A percentile compares a stretch with the other conserved stretches of the same genome.
Evolutionary conservation across 2,113 vertebrate genomes (phyloP).

Genomic region (Mixornis gularis): DNA sequence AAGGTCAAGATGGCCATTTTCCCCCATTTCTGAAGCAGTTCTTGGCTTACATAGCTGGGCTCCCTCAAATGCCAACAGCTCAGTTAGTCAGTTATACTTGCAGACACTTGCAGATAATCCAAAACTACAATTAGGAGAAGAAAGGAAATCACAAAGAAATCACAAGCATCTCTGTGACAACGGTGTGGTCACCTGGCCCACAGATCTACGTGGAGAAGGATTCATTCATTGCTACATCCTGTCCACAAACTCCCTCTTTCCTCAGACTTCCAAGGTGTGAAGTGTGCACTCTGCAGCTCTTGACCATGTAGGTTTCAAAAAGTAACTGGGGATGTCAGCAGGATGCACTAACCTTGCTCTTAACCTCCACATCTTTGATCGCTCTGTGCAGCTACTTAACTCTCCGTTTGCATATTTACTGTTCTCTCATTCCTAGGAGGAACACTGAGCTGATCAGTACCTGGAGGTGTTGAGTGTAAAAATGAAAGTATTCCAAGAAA

Average conservation of each 20-base stretch:
- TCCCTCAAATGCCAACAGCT: neutral
- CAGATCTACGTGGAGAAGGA: accelerated
- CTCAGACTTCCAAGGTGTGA: neutral
- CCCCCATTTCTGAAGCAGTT: neutral
- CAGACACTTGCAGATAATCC: neutral
- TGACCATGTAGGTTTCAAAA: neutral
- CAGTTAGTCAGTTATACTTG: neutral
- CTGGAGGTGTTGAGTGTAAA: neutral
- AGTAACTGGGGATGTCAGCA: neutral
- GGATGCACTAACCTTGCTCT: neutral
- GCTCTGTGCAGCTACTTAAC: neutral
- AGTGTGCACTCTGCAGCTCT: neutral
- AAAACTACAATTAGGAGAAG: neutral
- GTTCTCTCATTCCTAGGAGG: neutral
- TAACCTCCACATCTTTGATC: neutral
- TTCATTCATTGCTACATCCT: neutral
- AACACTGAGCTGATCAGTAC: slow-evolving; percentile 14
- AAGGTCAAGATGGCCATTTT: neutral
- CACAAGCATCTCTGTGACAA: neutral
- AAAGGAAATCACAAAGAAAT: neutral
- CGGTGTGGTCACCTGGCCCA: neutral
- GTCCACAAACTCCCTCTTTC: neutral
- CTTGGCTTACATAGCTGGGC: neutral
- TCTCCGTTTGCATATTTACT: neutral
- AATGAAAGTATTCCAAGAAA: neutral